Evolutionary conservation across 1,140 invertebrate genomes (phyloP).

Genomic region (Scaptomyza pallida): DNA sequence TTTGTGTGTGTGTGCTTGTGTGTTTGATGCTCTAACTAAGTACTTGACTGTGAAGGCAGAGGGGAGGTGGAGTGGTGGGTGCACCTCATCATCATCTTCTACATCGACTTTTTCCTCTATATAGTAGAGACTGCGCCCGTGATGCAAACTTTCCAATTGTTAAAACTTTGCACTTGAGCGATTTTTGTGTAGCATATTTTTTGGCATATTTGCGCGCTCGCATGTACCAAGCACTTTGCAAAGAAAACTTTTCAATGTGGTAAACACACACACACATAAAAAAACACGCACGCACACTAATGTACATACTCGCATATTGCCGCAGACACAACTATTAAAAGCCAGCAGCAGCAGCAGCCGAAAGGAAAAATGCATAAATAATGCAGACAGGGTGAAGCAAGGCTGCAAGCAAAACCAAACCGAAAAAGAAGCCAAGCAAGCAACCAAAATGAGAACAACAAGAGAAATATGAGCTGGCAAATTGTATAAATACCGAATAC

Average conservation of each 20-base stretch:
- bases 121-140: conserved; percentile 43
- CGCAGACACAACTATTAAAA: conserved; percentile 74
- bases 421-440: conserved; percentile 10
- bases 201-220: conserved; percentile 77
- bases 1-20: conserved; percentile 9
- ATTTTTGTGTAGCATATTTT: conserved; percentile 82
- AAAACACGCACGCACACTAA: conserved; percentile 11
- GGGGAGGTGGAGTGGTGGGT: too few species aligned
- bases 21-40: conserved; percentile 54
- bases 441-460: conserved; percentile 8
- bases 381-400: conserved; percentile 50
- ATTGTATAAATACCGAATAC: conserved; percentile 32
- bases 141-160: conserved; percentile 79
- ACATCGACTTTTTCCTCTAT: conserved; percentile 10
- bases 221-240: conserved; percentile 81
- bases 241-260: conserved; percentile 82
- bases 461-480: conserved; percentile 27
- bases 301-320: conserved; percentile 43
- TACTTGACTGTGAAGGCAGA: conserved; percentile 31
- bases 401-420: conserved; percentile 25
- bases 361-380: conserved; percentile 79
- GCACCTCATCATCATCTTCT: conserved; percentile 1
- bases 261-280: conserved; percentile 50
- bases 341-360: conserved; percentile 61
- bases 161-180: conserved; percentile 81